Percentiles rank a stretch among this genome's conserved stretches.
phyloP scores from a whole-genome alignment of 2,888 invertebrate genomes.

The Trissoscelio sp. region DNA sequence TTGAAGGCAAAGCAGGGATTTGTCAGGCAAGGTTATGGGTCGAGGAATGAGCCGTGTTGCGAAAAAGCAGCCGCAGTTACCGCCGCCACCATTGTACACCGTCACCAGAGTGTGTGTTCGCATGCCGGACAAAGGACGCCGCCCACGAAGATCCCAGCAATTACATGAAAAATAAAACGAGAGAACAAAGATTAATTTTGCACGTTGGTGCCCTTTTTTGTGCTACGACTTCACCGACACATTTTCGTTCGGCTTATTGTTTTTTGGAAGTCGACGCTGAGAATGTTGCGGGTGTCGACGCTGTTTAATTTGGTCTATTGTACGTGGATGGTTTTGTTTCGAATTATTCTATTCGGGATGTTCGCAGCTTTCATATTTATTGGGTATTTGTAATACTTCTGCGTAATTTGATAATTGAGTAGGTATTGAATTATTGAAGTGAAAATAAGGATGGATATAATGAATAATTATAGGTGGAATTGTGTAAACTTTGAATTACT shows the following conservation, averaged over 20 bases:
- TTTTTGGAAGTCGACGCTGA: neutral
- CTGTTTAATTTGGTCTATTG: no score
- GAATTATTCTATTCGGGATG: no score
- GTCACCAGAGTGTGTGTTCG: slow-evolving; percentile 21
- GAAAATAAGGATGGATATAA: no score
- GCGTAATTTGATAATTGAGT: no score
- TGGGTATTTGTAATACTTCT: no score
- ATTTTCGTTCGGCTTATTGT: slow-evolving; percentile 4
- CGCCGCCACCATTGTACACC: slow-evolving; percentile 13
- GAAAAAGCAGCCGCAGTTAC: slow-evolving; percentile 28
- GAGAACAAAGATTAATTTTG: slow-evolving; percentile 32
- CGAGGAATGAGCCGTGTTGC: slow-evolving; percentile 18
- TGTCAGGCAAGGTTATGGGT: slow-evolving; percentile 9
- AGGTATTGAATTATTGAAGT: no score
- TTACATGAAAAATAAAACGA: slow-evolving; percentile 54
- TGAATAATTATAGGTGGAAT: no score
- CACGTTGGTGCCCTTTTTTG: neutral
- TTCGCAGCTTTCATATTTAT: no score
- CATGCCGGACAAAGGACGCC: slow-evolving; percentile 16
- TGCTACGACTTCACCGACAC: neutral
- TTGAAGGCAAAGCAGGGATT: slow-evolving; percentile 38
- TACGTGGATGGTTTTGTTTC: no score
- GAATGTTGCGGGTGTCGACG: no score
- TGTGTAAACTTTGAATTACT: no score
- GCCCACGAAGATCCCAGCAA: slow-evolving; percentile 42